Conservation (phyloP, 2,888 invertebrate genomes). For the Andricus quercusramuli region DNA sequence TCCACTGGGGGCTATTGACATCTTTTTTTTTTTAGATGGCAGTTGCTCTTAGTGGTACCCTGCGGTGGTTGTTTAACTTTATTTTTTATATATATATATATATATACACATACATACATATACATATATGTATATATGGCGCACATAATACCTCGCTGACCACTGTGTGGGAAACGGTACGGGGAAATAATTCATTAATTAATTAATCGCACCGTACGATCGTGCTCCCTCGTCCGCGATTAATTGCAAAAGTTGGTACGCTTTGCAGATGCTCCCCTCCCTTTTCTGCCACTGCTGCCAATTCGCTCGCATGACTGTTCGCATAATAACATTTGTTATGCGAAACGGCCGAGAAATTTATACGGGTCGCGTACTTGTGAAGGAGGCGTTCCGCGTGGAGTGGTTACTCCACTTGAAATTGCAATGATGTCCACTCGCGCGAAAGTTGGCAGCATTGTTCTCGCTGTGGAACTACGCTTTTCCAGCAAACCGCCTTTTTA, state of each 20-base stretch:
- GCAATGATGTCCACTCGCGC: constrained; percentile 16
- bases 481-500: constrained; percentile 32
- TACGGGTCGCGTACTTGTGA: constrained; percentile 52
- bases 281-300: constrained; percentile 47
- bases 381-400: constrained; percentile 12
- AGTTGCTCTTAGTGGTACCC: too few species aligned
- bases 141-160: constrained; percentile 19
- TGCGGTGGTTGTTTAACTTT: too few species aligned
- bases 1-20: too few species aligned
- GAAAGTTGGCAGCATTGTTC: constrained; percentile 29
- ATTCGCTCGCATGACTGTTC: constrained; percentile 56
- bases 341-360: constrained; percentile 58
- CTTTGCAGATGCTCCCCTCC: constrained; percentile 52
- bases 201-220: constrained; percentile 55
- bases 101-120: too few species aligned
- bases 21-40: too few species aligned
- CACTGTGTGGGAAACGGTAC: constrained; percentile 15
- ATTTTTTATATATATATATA: too few species aligned
- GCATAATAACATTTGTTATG: constrained; percentile 58
- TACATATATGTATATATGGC: not conserved
- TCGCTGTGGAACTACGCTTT: not conserved
- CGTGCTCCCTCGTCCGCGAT: constrained; percentile 53
- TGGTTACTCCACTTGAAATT: constrained; percentile 33
- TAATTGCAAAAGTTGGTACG: constrained; percentile 57
- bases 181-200: constrained; percentile 53